Evolutionary conservation across 2,797 vertebrate genomes (phyloP), one percentile per base, ranked within the genome.

Genomic region (Tadarida brasiliensis): DNA sequence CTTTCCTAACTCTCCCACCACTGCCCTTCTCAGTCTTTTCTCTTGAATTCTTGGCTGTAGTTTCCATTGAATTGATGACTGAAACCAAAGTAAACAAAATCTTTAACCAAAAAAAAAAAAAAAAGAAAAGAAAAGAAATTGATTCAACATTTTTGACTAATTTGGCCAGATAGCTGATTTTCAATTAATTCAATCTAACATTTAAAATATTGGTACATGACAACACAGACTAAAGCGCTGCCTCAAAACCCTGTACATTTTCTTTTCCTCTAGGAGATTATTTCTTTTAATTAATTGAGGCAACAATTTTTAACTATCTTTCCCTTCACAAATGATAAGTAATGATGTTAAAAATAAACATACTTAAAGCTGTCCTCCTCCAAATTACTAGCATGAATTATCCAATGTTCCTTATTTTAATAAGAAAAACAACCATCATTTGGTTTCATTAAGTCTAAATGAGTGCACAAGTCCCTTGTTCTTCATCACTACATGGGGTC

Each of bases 331-430:
- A 81, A 76, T 84, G 81, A 87, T 89, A 95, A 97, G 33, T 87
- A 35, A 91, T n/a, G 20, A 59, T 90, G 71, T 68, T 97, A 87
- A 97, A 97, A 96, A 74, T 82, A 96, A 95, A 80, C 51, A 44
- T 30, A 59, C n/a, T 78, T 56, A 91, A 65, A 82, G 76, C 51
- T 68, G 26, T 63, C 74, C 30, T 63, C 74, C 30, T 93, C 85
- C 78, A 94, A 93, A 89, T 94, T 88, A 78, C 77, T 30, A 74
- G 35, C 11, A 35, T 59, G 49, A 83, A 35, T 96, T 83, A 93
- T 89, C 51, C 71, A n/a, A 65, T 0, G 3, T 86, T 71, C 33
- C 30, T 81, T 92, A 90, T 91, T 89, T 96, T 86, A 88, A 88
- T 94, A 74, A 94, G 77, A 88, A 95, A 93, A 91, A 63, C 67